phyloP scores from a whole-genome alignment of 2,888 invertebrate genomes.

The Hydropsyche betteni region DNA sequence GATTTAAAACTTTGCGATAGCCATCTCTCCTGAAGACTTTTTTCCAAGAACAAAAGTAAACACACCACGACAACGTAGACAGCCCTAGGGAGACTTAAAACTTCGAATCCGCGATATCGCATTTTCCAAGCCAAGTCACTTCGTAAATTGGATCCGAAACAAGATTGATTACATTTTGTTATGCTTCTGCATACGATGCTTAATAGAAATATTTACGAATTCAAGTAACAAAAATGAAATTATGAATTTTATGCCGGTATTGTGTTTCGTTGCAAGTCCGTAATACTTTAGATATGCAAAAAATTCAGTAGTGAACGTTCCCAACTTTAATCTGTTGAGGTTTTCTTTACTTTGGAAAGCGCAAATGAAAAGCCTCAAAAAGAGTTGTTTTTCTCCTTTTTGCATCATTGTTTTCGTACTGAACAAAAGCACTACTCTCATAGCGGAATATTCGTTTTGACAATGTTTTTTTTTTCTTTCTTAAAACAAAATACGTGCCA shows the following conservation, averaged over 20 bases:
- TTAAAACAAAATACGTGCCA: background rate
- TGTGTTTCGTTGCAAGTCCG: background rate
- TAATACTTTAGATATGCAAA: background rate
- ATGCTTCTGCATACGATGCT: background rate
- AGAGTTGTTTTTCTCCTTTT: constrained; percentile 13
- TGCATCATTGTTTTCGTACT: background rate
- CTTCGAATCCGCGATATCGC: background rate
- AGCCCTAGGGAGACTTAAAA: background rate
- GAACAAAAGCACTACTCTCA: constrained; percentile 3
- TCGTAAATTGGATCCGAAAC: background rate
- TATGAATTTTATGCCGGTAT: background rate
- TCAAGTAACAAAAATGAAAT: background rate
- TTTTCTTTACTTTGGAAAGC: background rate
- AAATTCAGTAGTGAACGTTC: background rate
- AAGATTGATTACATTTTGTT: constrained; percentile 10
- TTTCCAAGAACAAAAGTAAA: too few species aligned
- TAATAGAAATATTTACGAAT: background rate
- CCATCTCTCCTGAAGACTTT: too few species aligned
- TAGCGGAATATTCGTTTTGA: background rate
- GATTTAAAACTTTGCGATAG: background rate
- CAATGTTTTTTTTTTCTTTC: background rate
- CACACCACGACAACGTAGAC: background rate
- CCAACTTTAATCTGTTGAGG: constrained; percentile 18
- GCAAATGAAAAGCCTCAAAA: constrained; percentile 16
- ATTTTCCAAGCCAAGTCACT: constrained; percentile 13